These are phyloP conservation scores for Proisotoma minuta DNA, from an alignment of 2,888 invertebrate species.

Conservation along the genomic window DNA sequence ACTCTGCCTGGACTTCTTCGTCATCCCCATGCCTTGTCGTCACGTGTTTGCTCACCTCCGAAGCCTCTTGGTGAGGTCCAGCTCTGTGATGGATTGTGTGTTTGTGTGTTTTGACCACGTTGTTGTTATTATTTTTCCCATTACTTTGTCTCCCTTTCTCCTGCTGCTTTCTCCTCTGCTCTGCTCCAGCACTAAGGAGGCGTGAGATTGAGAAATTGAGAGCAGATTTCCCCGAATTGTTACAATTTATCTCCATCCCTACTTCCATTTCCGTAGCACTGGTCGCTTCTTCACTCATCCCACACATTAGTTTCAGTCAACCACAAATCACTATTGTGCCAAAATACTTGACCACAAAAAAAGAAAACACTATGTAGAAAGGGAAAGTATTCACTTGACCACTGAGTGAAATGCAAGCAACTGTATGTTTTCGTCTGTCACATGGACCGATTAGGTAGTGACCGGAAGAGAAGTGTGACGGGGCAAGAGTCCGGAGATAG, in stretches of 20 bases:
- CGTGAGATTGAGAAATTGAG: conserved; percentile 48
- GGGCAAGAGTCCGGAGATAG: neutral
- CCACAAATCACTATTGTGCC: no score
- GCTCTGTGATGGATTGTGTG: conserved; percentile 35
- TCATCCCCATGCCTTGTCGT: conserved; percentile 13
- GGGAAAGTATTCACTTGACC: no score
- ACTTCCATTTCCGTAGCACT: conserved; percentile 46
- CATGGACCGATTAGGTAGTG: neutral
- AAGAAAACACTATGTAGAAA: no score
- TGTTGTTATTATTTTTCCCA: conserved; percentile 1
- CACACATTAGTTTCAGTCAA: conserved; percentile 47
- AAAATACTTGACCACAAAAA: no score
- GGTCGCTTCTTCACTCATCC: conserved; percentile 46
- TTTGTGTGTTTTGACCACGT: conserved; percentile 4
- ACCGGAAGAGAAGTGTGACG: neutral
- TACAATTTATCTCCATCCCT: conserved; percentile 40
- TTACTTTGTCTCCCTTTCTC: conserved; percentile 3
- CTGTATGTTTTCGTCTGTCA: no score
- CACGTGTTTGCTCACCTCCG: conserved; percentile 30
- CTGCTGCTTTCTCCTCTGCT: neutral
- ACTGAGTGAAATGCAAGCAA: no score
- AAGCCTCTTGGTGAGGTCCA: conserved; percentile 12
- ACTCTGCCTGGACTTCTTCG: conserved; percentile 11
- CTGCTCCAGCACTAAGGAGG: conserved; percentile 43
- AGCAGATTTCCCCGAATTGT: conserved; percentile 41